Evolutionary conservation across 2,113 vertebrate genomes (phyloP).

Genomic region (Microcebus ravelobensis): DNA sequence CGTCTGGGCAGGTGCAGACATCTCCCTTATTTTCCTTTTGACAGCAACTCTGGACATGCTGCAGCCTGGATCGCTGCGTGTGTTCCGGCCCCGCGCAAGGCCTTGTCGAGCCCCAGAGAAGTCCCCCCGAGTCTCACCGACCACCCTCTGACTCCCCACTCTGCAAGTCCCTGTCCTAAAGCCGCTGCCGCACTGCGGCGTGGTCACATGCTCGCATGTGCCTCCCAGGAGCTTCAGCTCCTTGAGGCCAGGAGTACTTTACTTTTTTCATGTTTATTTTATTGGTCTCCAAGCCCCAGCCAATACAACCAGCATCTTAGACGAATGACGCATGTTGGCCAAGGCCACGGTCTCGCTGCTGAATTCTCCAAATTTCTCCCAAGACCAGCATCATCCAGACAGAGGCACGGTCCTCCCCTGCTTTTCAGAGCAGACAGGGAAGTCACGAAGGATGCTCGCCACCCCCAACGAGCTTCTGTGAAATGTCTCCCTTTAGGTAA

Average conservation of each 20-base stretch:
- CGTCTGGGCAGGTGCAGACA: constrained; percentile 49
- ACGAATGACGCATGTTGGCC: no score
- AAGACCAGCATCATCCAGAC: background rate
- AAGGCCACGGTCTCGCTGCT: no score
- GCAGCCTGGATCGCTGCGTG: background rate
- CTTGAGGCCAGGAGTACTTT: background rate
- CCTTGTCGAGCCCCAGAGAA: background rate
- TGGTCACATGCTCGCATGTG: accelerated
- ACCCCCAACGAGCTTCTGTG: background rate
- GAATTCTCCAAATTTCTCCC: background rate
- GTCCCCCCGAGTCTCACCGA: background rate
- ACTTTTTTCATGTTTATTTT: background rate
- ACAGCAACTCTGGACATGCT: constrained; percentile 24
- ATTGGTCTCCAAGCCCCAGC: background rate
- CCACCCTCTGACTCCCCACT: no score
- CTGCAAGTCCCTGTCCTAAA: background rate
- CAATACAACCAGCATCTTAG: background rate
- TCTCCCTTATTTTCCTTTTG: constrained; percentile 58
- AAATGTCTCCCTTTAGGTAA: background rate
- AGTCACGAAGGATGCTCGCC: background rate
- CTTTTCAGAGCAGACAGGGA: background rate
- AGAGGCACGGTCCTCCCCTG: accelerated
- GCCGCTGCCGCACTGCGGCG: background rate
- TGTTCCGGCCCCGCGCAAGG: background rate
- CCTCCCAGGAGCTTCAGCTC: background rate